phyloP scores from a whole-genome alignment of 2,113 vertebrate genomes.

The Phyllopteryx taeniolatus region DNA sequence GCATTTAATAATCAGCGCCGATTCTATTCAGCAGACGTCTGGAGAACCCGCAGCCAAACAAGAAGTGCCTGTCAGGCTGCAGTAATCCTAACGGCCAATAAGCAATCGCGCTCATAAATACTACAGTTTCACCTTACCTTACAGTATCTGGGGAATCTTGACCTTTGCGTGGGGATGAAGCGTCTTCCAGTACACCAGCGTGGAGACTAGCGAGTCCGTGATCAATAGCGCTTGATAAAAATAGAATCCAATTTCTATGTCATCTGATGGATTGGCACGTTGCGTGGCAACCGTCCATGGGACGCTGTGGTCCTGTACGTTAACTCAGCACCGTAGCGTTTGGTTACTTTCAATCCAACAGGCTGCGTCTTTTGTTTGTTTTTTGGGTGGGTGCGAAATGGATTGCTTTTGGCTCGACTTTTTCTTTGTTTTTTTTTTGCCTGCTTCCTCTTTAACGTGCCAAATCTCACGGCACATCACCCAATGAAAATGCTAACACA shows the following conservation, averaged over 20 bases:
- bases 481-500: too few relatives aligned
- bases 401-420: too few relatives aligned
- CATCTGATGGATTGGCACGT: background rate
- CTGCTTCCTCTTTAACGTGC: too few relatives aligned
- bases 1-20: too few relatives aligned
- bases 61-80: background rate
- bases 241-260: background rate
- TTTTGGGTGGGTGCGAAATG: too few relatives aligned
- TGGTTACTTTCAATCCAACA: too few relatives aligned
- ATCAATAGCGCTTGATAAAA: constrained; percentile 26
- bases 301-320: too few relatives aligned
- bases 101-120: constrained; percentile 10
- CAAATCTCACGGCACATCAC: too few relatives aligned
- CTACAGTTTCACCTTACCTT: constrained; percentile 20
- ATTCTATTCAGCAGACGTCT: background rate
- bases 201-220: background rate
- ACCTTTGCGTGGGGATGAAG: background rate
- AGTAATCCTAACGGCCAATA: background rate
- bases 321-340: too few relatives aligned
- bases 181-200: background rate
- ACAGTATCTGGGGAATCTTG: constrained; percentile 5
- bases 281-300: background rate
- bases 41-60: background rate
- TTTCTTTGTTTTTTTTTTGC: too few relatives aligned
- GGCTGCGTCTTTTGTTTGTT: too few relatives aligned